These are phyloP conservation scores for Gymnoscelis rufifasciata DNA, from an alignment of 2,888 invertebrate genomes.

Conservation along the genomic window DNA sequence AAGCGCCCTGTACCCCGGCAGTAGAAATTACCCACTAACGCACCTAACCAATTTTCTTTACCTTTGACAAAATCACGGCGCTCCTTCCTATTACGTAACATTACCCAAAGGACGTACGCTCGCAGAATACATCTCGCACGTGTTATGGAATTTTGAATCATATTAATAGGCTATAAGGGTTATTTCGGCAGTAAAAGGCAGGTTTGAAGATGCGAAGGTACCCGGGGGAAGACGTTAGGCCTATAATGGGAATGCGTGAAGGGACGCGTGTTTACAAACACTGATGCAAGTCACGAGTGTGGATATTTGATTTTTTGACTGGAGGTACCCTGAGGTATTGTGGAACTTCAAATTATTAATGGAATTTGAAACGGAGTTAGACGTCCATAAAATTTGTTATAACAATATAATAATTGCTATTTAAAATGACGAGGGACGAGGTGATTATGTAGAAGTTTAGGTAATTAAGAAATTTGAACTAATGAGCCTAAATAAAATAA, in stretches of 20 bases:
- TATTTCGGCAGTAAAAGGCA: slow-evolving; percentile 56
- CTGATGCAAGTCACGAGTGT: slow-evolving; percentile 27
- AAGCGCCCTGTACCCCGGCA: slow-evolving; percentile 37
- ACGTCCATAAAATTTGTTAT: too few relatives aligned
- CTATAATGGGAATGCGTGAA: slow-evolving; percentile 50
- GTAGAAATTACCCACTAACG: slow-evolving; percentile 69
- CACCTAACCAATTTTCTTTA: slow-evolving; percentile 73
- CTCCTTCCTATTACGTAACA: slow-evolving; percentile 73
- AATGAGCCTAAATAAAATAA: too few relatives aligned
- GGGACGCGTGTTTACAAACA: slow-evolving; percentile 24
- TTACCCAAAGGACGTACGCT: slow-evolving; percentile 75
- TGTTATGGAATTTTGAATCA: slow-evolving; percentile 52
- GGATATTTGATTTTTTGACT: slow-evolving; percentile 22
- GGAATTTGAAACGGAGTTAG: too few relatives aligned
- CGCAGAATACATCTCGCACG: slow-evolving; percentile 54
- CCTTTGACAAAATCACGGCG: slow-evolving; percentile 77
- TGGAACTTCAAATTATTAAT: too few relatives aligned
- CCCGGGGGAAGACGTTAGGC: slow-evolving; percentile 55
- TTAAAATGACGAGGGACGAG: too few relatives aligned
- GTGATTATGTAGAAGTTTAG: too few relatives aligned
- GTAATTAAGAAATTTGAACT: too few relatives aligned
- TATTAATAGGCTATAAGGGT: slow-evolving; percentile 60
- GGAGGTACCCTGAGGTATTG: slow-evolving; percentile 19
- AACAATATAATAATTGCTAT: too few relatives aligned
- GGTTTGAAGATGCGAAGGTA: slow-evolving; percentile 47